phyloP scores from a whole-genome alignment of 2,113 vertebrate species.

The Nipponia nippon region DNA sequence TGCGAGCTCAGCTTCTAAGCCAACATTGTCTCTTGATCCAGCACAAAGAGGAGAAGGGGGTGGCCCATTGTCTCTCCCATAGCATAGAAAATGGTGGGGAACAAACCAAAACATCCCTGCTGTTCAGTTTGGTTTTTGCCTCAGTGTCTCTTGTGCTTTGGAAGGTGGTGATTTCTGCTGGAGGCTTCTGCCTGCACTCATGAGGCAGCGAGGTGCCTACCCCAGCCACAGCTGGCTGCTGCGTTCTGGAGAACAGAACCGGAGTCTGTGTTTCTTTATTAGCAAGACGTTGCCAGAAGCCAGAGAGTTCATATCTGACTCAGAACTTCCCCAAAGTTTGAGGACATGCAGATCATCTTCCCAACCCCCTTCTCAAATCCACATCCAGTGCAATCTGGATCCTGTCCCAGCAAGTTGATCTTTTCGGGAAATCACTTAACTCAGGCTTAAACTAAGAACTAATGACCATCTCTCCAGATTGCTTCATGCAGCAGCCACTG shows the following conservation, averaged over 20 bases:
- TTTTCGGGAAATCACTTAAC: not conserved
- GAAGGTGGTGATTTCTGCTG: not conserved
- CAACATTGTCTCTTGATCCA: slow-evolving; percentile 47
- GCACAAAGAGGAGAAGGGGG: not conserved
- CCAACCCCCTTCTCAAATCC: slow-evolving; percentile 30
- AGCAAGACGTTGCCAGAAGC: slow-evolving; percentile 1
- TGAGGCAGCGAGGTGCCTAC: not conserved
- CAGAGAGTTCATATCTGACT: slow-evolving; percentile 64
- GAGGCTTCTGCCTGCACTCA: not conserved
- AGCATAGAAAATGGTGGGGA: fast-evolving
- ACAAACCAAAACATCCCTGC: not conserved
- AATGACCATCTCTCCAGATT: not conserved
- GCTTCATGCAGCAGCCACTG: not conserved
- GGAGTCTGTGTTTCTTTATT: not conserved
- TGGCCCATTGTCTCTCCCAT: not conserved
- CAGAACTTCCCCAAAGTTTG: slow-evolving; percentile 63
- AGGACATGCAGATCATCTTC: slow-evolving; percentile 42
- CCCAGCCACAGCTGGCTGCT: not conserved
- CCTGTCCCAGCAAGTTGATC: not conserved
- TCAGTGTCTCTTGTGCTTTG: not conserved
- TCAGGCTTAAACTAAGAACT: not conserved
- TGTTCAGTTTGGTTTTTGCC: not conserved
- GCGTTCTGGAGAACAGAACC: not conserved
- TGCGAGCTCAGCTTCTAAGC: slow-evolving; percentile 1
- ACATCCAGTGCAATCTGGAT: slow-evolving; percentile 36